phyloP scores from a whole-genome alignment of 2,888 invertebrate genomes.

The Meloe dianella region DNA sequence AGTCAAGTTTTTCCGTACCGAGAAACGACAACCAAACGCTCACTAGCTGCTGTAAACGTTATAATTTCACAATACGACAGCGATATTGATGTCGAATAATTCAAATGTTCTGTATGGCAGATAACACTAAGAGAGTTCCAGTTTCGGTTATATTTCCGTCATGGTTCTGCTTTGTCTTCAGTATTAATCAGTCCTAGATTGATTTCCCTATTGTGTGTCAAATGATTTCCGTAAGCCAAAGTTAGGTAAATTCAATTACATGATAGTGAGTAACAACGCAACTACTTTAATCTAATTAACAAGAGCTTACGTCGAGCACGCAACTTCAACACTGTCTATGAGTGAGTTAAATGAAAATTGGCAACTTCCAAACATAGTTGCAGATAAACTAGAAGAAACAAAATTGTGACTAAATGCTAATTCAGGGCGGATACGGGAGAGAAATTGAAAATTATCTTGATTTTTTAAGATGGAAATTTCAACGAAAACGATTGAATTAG shows the following conservation, averaged over 20 bases:
- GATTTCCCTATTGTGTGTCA: not conserved
- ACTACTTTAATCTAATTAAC: not conserved
- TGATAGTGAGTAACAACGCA: not conserved
- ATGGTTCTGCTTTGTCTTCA: not conserved
- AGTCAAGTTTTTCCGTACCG: constrained; percentile 10
- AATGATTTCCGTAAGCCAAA: not conserved
- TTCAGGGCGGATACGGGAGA: too few species aligned
- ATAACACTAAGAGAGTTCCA: too few species aligned
- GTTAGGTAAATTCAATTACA: not conserved
- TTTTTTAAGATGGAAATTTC: not conserved
- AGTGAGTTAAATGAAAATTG: not conserved
- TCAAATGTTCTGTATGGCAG: not conserved
- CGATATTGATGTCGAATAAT: not conserved
- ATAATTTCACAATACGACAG: not conserved
- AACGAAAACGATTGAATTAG: not conserved
- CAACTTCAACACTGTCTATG: not conserved
- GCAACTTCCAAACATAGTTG: not conserved
- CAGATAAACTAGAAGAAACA: not conserved
- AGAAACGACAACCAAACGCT: not conserved
- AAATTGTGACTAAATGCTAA: not conserved
- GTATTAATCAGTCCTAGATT: not conserved
- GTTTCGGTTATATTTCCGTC: too few species aligned
- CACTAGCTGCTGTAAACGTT: constrained; percentile 3
- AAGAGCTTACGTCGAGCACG: not conserved
- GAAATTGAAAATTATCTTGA: too few species aligned